Conservation (phyloP, 2,888 invertebrate genomes). For the Noctua janthe region DNA sequence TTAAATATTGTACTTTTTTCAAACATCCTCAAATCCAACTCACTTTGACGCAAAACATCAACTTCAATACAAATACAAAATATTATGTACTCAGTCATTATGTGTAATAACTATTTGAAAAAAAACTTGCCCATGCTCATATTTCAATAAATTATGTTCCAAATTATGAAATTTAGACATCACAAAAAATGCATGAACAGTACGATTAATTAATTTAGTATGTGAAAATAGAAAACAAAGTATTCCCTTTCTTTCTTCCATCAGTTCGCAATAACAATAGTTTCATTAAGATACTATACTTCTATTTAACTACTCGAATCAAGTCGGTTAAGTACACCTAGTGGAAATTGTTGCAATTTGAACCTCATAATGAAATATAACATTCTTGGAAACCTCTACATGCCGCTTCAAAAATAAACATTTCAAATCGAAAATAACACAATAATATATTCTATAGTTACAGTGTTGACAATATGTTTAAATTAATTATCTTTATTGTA, state of each 20-base stretch:
- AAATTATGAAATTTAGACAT: constrained; percentile 18
- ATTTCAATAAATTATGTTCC: constrained; percentile 15
- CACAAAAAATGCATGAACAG: constrained; percentile 15
- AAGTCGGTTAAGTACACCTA: constrained; percentile 57
- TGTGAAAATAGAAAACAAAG: neutral
- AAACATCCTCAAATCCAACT: constrained; percentile 29
- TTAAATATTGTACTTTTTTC: constrained; percentile 36
- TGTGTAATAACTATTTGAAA: constrained; percentile 13
- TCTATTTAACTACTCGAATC: constrained; percentile 43
- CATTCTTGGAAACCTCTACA: constrained; percentile 15
- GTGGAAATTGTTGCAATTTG: constrained; percentile 28
- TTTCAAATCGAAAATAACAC: constrained; percentile 11
- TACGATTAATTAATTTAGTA: neutral
- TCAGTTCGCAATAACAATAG: constrained; percentile 17
- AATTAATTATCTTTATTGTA: constrained; percentile 4
- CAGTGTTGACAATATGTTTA: constrained; percentile 10
- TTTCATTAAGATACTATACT: constrained; percentile 15
- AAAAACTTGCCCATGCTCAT: neutral
- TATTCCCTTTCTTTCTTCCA: constrained; percentile 13
- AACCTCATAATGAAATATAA: constrained; percentile 15
- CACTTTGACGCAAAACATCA: constrained; percentile 18
- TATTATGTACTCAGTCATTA: constrained; percentile 41
- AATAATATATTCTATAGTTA: constrained; percentile 2
- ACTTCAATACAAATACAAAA: constrained; percentile 31
- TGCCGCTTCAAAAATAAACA: constrained; percentile 15